These are phyloP conservation scores for Aegotheles bennettii DNA, from an alignment of 2,113 vertebrate species.

Conservation along the genomic window DNA sequence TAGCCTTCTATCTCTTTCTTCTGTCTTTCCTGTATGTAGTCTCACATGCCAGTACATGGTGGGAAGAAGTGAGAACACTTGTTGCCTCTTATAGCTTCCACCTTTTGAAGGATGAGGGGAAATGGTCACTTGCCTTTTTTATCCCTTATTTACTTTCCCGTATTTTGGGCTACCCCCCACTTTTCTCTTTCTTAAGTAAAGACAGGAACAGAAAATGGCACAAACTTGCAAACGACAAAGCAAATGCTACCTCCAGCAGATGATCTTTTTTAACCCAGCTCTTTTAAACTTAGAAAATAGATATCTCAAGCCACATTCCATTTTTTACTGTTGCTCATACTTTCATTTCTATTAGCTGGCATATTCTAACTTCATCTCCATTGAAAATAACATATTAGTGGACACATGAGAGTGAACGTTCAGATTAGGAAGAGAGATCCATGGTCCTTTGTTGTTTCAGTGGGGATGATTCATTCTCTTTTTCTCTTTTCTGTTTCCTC, in stretches of 20 bases:
- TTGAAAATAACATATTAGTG: neutral
- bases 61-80: neutral
- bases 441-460: neutral
- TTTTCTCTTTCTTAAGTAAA: neutral
- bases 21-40: neutral
- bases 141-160: neutral
- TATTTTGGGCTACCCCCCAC: neutral
- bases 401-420: neutral
- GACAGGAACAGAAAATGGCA: neutral
- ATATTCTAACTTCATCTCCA: neutral
- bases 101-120: neutral
- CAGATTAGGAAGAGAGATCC: neutral
- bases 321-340: neutral
- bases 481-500: neutral
- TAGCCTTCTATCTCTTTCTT: neutral
- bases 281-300: neutral
- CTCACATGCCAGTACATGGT: rapidly evolving
- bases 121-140: neutral
- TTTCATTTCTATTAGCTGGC: neutral
- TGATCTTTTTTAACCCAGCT: neutral
- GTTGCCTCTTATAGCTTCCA: neutral
- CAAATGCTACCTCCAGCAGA: neutral
- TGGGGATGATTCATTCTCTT: neutral
- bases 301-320: neutral
- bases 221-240: neutral